Base-by-base conservation (phyloP, 2,113 vertebrate genomes). In the Emydura subglobosa region DNA sequence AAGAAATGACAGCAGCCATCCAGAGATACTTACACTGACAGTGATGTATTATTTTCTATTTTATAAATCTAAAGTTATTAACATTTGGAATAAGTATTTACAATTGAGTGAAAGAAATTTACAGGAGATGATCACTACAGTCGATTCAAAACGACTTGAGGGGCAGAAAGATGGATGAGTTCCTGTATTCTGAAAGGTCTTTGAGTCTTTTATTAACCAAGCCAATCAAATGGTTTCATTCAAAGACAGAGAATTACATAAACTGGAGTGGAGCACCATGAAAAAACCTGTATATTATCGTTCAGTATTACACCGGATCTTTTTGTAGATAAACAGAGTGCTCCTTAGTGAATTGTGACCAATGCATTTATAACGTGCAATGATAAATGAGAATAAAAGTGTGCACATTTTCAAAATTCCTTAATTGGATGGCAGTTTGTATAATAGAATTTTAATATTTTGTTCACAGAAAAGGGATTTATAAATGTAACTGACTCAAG, bases 401-500 rank as follows among this genome's bases (percentile, higher is more conserved):
- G 76, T 80, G 49, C 22, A 80, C 5, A n/a, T 88, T 88, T 19
- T 74, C 17, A 83, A 39, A 59, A 80, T 89, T 16, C 47, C 49
- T 94, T 76, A 42, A 44, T 83, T 78, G 59, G 68, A 17, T n/a
- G 91, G 19, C 34, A 39, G 24, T 10, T 44, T 76, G 88, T 90
- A 34, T 91, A 68, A 68, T 79, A 65, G 29, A 55, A 85, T 44
- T 14, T 78, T 85, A 84, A 54, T 95, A 22, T 79, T 59, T 82
- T 17, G 21, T 86, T 89, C 59, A 84, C 97, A 99, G 99, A 98
- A 85, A 97, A 98, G 9, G 98, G 98, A 86, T 98, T 98, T 97
- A 98, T 99, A 96, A 98, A 98, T 11, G 96, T 98, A 92, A 97
- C 98, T 6, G 82, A 98, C 86, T 94, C 98, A 85, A 94, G 94